These are phyloP conservation scores for Ceyx erithaca DNA, from an alignment of 2,797 vertebrate genomes.

Conservation along the genomic window DNA sequence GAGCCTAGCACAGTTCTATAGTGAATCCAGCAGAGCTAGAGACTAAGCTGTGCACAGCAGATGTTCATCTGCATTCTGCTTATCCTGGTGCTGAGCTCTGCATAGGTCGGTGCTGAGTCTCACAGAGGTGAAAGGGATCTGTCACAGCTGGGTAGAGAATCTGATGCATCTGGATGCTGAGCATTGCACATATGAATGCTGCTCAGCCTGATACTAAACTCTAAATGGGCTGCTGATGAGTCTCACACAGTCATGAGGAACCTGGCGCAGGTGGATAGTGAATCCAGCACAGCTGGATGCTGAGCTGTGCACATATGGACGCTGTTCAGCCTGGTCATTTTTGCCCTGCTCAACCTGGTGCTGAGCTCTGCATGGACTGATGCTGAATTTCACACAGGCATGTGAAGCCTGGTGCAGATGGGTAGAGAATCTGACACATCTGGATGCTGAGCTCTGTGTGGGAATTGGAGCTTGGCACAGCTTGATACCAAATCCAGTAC, in stretches of 20 bases:
- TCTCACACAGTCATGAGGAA: accelerated
- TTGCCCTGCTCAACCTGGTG: no score
- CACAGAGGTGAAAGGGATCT: accelerated
- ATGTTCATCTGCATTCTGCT: not conserved
- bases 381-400: not conserved
- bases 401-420: no score
- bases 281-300: not conserved
- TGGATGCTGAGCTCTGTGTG: not conserved
- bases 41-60: not conserved
- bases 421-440: not conserved
- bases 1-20: not conserved
- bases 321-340: no score
- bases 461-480: not conserved
- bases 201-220: not conserved
- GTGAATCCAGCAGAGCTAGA: no score
- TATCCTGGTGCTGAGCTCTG: not conserved
- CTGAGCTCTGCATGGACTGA: no score
- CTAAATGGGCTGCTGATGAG: not conserved
- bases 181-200: not conserved
- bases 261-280: not conserved
- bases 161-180: no score
- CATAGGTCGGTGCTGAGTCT: not conserved
- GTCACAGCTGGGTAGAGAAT: not conserved
- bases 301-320: not conserved
- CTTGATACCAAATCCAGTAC: not conserved